These are phyloP conservation scores for Clusia tigrina DNA, from an alignment of 2,888 invertebrate species.

Conservation along the genomic window DNA sequence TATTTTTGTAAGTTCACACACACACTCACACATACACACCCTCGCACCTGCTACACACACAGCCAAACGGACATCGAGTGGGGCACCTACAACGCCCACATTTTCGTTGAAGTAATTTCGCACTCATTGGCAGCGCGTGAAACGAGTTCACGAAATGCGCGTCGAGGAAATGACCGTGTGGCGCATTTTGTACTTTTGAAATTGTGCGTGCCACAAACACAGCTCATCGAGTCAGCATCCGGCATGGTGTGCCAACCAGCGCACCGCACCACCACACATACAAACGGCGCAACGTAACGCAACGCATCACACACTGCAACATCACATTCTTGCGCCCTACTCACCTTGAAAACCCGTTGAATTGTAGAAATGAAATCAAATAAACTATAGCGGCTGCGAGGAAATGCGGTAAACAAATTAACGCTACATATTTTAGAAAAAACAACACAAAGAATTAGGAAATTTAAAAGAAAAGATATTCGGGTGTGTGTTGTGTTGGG, in stretches of 20 bases:
- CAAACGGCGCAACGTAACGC: neutral
- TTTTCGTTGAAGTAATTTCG: slow-evolving; percentile 4
- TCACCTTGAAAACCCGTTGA: neutral
- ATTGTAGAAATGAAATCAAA: slow-evolving; percentile 6
- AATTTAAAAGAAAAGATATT: neutral
- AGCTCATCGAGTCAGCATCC: neutral
- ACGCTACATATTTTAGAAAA: neutral
- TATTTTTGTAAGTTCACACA: slow-evolving; percentile 2
- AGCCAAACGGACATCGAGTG: neutral
- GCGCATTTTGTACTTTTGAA: neutral
- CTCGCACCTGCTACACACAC: neutral
- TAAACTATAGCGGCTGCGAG: neutral
- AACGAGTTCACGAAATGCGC: neutral
- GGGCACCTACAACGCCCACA: slow-evolving; percentile 6
- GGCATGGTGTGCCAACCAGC: neutral
- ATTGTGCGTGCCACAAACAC: neutral
- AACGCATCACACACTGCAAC: neutral
- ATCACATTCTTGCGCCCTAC: neutral
- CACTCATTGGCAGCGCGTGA: slow-evolving; percentile 9
- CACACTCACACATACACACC: neutral
- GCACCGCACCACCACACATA: neutral
- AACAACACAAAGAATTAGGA: neutral
- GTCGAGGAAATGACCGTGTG: neutral
- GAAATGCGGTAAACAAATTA: slow-evolving; percentile 2
- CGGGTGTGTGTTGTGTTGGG: neutral